Conservation (phyloP, 2,113 vertebrate species). For the Alces alces region DNA sequence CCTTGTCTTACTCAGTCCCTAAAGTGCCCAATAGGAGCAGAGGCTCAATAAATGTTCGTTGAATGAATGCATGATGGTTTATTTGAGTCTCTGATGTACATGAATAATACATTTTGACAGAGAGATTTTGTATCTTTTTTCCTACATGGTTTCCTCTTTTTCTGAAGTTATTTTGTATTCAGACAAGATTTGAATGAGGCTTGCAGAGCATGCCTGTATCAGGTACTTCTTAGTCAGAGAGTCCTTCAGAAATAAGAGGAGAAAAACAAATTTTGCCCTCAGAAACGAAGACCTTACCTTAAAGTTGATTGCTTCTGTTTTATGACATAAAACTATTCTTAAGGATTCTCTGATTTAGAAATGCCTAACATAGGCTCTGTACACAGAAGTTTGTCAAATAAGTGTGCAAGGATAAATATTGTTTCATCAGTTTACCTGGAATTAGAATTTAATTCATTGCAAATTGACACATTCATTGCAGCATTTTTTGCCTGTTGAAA, state of each 20-base stretch:
- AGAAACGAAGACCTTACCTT: background rate
- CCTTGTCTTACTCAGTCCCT: background rate
- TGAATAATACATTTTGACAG: background rate
- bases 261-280: background rate
- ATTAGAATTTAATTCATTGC: background rate
- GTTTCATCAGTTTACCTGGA: background rate
- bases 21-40: background rate
- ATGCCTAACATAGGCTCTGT: background rate
- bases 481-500: background rate
- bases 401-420: background rate
- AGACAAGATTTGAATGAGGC: background rate
- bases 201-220: background rate
- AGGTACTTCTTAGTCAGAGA: background rate
- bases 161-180: background rate
- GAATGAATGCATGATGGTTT: background rate
- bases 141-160: background rate
- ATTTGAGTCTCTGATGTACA: background rate
- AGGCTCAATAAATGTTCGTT: background rate
- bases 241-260: background rate
- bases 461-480: background rate
- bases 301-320: background rate
- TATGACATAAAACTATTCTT: background rate
- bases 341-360: background rate
- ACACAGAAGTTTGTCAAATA: background rate
- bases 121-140: background rate